Base-by-base conservation (phyloP, 2,888 invertebrate species). In the Conus canariensis region DNA sequence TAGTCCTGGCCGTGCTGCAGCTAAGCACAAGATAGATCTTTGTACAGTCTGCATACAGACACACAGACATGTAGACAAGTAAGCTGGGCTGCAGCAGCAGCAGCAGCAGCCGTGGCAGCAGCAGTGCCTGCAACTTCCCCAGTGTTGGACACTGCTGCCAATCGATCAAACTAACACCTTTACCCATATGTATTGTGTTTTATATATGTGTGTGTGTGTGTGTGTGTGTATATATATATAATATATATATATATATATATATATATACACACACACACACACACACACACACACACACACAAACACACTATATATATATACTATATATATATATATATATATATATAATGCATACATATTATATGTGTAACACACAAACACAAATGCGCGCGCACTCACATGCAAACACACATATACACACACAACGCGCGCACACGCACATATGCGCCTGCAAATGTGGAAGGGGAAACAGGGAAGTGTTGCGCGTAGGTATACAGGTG, bases 111-210 rank as follows among this genome's bases (percentile, higher is more conserved):
- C 19, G 16, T 22, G 19, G 70, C 70, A 70, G 70, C 70, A 70
- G 45, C 74, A 22, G n/a, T 74, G 74, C 74, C 74, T 74, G 70
- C 74, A 74, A 74, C n/a, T 74, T 74, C n/a, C 45, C 74, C 9
- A 74, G 74, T 74, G 14, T 74, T 74, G 74, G 74, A 74, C n/a
- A 74, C 74, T 74, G 74, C 74, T 74, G 22, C 74, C n/a, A n/a
- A 74, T 70, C 74, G 74, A 74, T n/a, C 5, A 74, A 22, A 74
- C 74, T n/a, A 22, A 74, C 74, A 74, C 74, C 74, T 45, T 19
- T 22, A 45, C 19, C 12, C 45, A 80, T 30, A 45, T 16, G 30
- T 30, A 30, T 30, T 30, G 30, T n/a, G n/a, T n/a, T n/a, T 30
- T 30, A 45, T 22, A 30, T 45, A 80, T 19, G 30, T 5, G 12